Evolutionary conservation across 2,888 invertebrate genomes (phyloP), one percentile per base, ranked within the genome.

Genomic region (Lasioglossum lativentre): DNA sequence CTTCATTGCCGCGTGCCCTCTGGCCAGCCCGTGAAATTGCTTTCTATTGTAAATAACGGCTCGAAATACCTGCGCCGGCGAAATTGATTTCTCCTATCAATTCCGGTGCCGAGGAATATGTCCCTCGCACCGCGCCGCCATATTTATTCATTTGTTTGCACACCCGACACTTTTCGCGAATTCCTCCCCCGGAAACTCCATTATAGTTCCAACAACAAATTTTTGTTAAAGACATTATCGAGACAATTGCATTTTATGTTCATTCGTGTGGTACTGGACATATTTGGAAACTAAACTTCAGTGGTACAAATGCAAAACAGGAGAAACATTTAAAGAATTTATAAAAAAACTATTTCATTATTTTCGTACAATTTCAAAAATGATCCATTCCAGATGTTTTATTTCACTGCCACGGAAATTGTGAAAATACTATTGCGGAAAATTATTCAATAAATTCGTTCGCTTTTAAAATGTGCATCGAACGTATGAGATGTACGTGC

Each of bases 11-110:
- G 85, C 83, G 84, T 92, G 91, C 92, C 92, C 92, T 91, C 91
- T 88, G 92, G 93, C 92, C 89, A 91, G 75, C 78, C 86, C 77
- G 86, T 86, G 85, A 88, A 92, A 92, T 92, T 92, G 89, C 90
- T 90, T 91, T 87, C 92, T 91, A 92, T 92, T 92, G 92, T 92
- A 92, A 92, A 92, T 92, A 92, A 92, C 91, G 75, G 83, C 81
- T 85, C 85, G 81, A 86, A 90, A 88, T 90, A 88, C 86, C 76
- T 40, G 70, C 87, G 73, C 82, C 84, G 70, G 70, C 84, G 87
- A 89, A 91, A 91, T 91, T 91, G 91, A 91, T 90, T 91, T 86
- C 82, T 83, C 83, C 75, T 87, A 88, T 91, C 82, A 74, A 82
- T 75, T 75, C 78, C 16, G 19, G 23, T 68, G 66, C 66, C 66